A percentile compares a stretch with the other conserved stretches of the same genome.
These are phyloP conservation scores for Pseudois nayaur DNA, from an alignment of 2,113 vertebrate species.

Conservation along the genomic window DNA sequence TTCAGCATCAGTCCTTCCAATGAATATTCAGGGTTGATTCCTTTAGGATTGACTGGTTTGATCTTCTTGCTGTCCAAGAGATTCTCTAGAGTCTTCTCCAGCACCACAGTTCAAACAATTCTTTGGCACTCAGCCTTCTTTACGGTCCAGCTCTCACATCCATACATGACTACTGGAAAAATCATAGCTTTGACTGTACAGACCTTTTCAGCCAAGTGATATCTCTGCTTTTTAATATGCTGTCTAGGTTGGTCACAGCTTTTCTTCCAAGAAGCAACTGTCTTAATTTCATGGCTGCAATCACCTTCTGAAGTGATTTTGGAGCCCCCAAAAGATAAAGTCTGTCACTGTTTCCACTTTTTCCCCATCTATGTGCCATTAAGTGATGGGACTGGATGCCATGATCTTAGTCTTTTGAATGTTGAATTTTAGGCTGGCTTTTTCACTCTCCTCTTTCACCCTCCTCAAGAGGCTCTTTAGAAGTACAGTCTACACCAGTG, in stretches of 20 bases:
- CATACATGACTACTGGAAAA: neutral
- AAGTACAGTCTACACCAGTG: neutral
- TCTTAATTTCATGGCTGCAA: neutral
- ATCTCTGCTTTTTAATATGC: neutral
- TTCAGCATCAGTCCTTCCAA: neutral
- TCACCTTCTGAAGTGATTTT: neutral
- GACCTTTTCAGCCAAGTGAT: neutral
- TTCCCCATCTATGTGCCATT: neutral
- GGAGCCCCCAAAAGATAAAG: accelerated
- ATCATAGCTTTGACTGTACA: neutral
- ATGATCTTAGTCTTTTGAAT: neutral
- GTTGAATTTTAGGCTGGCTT: neutral
- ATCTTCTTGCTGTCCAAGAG: neutral
- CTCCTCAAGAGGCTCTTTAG: neutral
- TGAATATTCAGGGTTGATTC: neutral
- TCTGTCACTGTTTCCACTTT: neutral
- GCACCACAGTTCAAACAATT: neutral
- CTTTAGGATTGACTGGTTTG: neutral
- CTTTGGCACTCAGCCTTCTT: neutral
- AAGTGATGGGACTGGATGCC: neutral
- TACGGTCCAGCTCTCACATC: neutral
- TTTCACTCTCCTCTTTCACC: neutral
- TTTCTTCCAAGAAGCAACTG: neutral
- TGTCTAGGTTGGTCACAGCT: neutral
- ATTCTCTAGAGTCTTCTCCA: neutral